phyloP scores from a whole-genome alignment of 2,797 vertebrate genomes.

The Esox lucius region DNA sequence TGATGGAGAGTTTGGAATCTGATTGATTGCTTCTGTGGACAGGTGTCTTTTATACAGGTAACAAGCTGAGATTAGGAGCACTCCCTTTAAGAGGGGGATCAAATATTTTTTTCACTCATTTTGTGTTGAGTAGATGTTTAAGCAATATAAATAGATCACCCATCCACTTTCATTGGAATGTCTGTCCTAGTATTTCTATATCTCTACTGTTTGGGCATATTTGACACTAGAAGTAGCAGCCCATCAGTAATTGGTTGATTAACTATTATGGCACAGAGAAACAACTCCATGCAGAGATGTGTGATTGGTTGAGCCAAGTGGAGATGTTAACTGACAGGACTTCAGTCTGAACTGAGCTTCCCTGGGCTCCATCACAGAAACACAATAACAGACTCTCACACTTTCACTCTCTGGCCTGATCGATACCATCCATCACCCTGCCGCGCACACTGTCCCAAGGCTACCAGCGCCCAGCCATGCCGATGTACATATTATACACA shows the following conservation, averaged over 20 bases:
- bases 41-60: too few species aligned
- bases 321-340: background rate
- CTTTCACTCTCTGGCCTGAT: background rate
- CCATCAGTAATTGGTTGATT: background rate
- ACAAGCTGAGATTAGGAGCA: too few species aligned
- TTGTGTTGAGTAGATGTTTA: background rate
- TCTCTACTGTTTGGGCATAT: background rate
- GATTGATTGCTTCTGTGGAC: too few species aligned
- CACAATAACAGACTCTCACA: background rate
- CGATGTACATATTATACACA: background rate
- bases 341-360: background rate
- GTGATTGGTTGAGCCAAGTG: background rate
- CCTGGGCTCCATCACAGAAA: background rate
- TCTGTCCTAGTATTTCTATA: background rate
- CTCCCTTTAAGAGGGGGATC: too few species aligned
- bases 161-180: background rate
- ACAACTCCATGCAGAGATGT: background rate
- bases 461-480: background rate
- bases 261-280: constrained; percentile 14
- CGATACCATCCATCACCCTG: background rate
- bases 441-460: background rate
- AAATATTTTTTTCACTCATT: too few species aligned
- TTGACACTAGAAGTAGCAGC: background rate
- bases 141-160: background rate
- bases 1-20: too few species aligned